Evolutionary conservation across 1,140 invertebrate genomes (phyloP).

Genomic region (Rhizoglyphus robini): DNA sequence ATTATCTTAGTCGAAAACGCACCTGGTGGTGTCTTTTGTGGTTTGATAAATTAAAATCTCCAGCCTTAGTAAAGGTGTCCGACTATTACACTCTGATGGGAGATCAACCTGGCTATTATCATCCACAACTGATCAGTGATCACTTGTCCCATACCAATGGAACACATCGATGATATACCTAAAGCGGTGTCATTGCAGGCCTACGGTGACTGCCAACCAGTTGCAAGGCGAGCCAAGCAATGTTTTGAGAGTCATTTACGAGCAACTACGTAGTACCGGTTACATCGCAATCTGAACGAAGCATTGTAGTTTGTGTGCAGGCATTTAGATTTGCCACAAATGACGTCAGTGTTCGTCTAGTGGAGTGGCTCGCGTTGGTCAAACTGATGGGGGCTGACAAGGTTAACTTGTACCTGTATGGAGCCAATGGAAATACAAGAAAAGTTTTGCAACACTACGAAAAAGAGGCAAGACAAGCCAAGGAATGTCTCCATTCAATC

Average conservation of each 20-base stretch:
- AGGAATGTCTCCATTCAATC: neutral
- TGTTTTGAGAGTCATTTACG: too few species aligned
- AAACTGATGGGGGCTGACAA: neutral
- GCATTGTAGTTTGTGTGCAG: conserved; percentile 15
- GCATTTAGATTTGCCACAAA: too few species aligned
- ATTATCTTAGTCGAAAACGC: too few species aligned
- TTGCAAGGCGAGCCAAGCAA: conserved; percentile 64
- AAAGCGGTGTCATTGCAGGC: conserved; percentile 58
- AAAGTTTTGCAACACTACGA: conserved; percentile 8
- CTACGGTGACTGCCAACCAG: conserved; percentile 46
- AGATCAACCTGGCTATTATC: too few species aligned
- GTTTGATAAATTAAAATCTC: too few species aligned
- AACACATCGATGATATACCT: conserved; percentile 41
- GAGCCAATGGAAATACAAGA: neutral
- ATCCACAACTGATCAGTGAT: conserved; percentile 75
- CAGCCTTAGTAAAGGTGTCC: too few species aligned
- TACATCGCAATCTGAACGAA: conserved; percentile 64
- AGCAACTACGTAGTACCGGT: too few species aligned
- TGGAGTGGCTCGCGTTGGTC: conserved; percentile 15
- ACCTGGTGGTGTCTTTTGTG: too few species aligned
- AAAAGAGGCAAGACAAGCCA: too few species aligned
- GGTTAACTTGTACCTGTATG: conserved; percentile 6
- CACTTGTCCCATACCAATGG: conserved; percentile 56
- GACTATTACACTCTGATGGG: too few species aligned
- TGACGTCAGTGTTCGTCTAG: too few species aligned